Base-by-base conservation (phyloP, 2,888 invertebrate genomes). In the Boloria selene region DNA sequence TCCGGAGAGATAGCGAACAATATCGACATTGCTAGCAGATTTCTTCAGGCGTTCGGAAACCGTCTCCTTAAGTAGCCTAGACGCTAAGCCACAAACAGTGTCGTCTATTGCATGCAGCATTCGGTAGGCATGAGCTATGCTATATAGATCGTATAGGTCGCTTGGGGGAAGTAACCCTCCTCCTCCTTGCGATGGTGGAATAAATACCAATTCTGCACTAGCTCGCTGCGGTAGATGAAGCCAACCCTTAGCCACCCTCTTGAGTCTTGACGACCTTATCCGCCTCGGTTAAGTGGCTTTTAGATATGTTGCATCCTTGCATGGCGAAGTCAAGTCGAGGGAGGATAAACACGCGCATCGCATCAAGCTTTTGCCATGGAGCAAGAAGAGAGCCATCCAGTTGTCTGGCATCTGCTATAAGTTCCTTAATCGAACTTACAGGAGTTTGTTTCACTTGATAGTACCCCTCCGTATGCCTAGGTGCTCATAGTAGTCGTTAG, bases 381-480 rank as follows among this genome's bases (percentile, higher is more conserved):
- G 51, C 51, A 22, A 51, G 51, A 17, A 51, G 51, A 13, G 17
- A 51, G 10, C 18, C 22, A 51, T 51, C 51, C 13, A 51, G 13
- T 13, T 13, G n/a, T 17, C 51, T 17, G 5, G 13, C 13, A 51
- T 51, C 51, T 17, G 51, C 4, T 6, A 51, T 17, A 13, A 51
- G 51, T 13, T 17, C 17, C 51, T 6, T 22, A 13, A 22, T 13
- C n/a, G n/a, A 5, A 22, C 3, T 17, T 1, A 49, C 5, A 49
- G 47, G 47, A 13, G 7, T 17, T 22, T 51, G 51, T 5, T 51
- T 17, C 2, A 22, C 13, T 7, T 22, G 51, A 4, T 22, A 51
- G n/a, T n/a, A 13, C 51, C 18, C 10, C 18, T 51, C 13, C 13
- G 51, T 13, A 22, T 51, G 13, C 51, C 18, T 22, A 51, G 22